Conservation (phyloP, 2,113 vertebrate species). For the Elachura formosa region DNA sequence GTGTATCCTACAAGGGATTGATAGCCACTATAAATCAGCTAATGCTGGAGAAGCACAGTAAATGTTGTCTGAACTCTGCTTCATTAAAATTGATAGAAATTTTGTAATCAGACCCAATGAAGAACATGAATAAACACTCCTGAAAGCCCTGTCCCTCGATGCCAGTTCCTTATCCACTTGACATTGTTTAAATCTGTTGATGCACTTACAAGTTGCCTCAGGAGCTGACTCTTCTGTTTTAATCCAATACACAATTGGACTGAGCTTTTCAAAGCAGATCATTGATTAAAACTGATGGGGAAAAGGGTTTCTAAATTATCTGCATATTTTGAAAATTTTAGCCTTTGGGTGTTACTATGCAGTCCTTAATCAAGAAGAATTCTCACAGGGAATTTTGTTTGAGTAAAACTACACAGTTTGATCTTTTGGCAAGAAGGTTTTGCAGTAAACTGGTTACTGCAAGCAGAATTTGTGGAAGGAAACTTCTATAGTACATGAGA, state of each 20-base stretch:
- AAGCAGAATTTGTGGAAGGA: neutral
- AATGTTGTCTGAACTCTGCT: neutral
- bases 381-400: neutral
- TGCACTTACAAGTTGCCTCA: neutral
- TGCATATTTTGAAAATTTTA: neutral
- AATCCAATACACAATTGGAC: neutral
- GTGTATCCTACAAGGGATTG: neutral
- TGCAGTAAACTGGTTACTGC: neutral
- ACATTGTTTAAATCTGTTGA: neutral
- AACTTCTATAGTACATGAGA: neutral
- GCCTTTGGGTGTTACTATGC: neutral
- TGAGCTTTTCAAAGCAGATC: neutral
- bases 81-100: neutral
- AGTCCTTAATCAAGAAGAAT: neutral
- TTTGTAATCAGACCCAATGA: neutral
- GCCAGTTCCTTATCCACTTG: neutral
- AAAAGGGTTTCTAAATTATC: neutral
- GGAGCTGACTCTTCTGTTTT: neutral
- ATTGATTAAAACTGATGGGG: neutral
- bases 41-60: neutral
- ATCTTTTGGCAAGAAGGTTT: neutral
- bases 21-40: neutral
- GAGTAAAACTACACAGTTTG: neutral
- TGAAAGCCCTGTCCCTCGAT: neutral
- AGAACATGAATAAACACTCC: neutral